A percentile compares a stretch with the other conserved stretches of the same genome.
These are phyloP conservation scores for Mystacides longicornis DNA, from an alignment of 2,888 invertebrate species.

Conservation along the genomic window DNA sequence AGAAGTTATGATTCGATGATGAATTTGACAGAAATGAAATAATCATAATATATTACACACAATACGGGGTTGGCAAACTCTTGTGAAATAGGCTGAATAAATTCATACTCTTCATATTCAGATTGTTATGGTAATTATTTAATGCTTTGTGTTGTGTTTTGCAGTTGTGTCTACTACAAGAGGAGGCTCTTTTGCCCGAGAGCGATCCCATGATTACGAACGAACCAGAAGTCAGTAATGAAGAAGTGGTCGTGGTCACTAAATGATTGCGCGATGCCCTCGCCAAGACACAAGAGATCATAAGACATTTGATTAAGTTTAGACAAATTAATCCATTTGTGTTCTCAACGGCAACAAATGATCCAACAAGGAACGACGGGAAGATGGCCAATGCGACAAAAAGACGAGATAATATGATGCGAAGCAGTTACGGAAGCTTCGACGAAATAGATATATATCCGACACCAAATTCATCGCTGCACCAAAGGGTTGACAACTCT, in stretches of 20 bases:
- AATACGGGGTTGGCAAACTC: no score
- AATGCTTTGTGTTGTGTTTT: constrained; percentile 6
- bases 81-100: no score
- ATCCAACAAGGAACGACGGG: not conserved
- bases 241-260: constrained; percentile 22
- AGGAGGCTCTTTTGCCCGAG: constrained; percentile 11
- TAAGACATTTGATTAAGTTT: constrained; percentile 19
- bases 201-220: constrained; percentile 12
- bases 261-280: constrained; percentile 26
- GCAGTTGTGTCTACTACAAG: constrained; percentile 21
- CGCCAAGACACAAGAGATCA: constrained; percentile 22
- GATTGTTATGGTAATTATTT: not conserved
- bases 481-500: not conserved
- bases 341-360: not conserved
- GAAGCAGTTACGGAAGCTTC: constrained; percentile 24
- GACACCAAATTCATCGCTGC: not conserved
- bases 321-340: constrained; percentile 12
- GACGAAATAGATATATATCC: constrained; percentile 10
- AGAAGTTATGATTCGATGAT: no score
- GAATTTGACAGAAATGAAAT: no score
- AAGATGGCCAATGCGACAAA: not conserved
- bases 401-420: constrained; percentile 7
- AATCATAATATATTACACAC: no score
- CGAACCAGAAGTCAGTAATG: constrained; percentile 12
- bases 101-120: no score